Evolutionary conservation across 2,113 vertebrate species (phyloP), one percentile per base, ranked within the genome.

Genomic region (Oreotrochilus melanogaster): DNA sequence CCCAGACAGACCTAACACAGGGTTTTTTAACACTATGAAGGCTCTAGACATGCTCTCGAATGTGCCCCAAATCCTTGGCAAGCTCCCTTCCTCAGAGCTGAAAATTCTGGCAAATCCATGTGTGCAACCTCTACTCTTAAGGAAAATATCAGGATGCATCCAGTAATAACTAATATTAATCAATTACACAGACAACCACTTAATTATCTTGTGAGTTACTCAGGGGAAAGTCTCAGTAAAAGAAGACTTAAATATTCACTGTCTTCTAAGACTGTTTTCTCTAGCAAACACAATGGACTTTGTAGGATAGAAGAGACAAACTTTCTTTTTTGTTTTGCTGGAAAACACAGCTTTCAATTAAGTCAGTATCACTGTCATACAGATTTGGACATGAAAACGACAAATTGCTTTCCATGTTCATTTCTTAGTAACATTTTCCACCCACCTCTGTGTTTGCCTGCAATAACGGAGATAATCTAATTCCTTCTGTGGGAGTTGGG

Each of bases 381-480:
- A 30, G 50, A 87, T 75, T 79, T 92, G 62, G 75, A 89, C 81
- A 82, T 51, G 70, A 50, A 81, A 91, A 95, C 5, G 2, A 73
- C 81, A 91, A 92, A 96, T 94, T 91, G 64, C 85, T 95, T 95
- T 93, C 57, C n/a, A 51, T 42, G 51, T 92, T 87, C 58, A 76
- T 89, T 95, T 79, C 81, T 87, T 27, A 60, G 65, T 54, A 86
- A 92, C 4, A 2, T 78, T 79, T 88, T 80, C 51, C 11, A 10
- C 79, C 86, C 56, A 71, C 11, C 21, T 88, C 51, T 45, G 56
- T 76, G 37, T 39, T 95, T 78, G 60, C 25, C 48, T 1, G 2
- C 69, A 93, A 39, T 60, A 78, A 88, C 18, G 37, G 72, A 93
- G 72, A 33, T 51, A 92, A 93, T 66, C 7, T 4, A 88, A 82